Evolutionary conservation across 1,140 invertebrate genomes (phyloP), one percentile per base, ranked within the genome.

Genomic region (Drosophila bipectinata): DNA sequence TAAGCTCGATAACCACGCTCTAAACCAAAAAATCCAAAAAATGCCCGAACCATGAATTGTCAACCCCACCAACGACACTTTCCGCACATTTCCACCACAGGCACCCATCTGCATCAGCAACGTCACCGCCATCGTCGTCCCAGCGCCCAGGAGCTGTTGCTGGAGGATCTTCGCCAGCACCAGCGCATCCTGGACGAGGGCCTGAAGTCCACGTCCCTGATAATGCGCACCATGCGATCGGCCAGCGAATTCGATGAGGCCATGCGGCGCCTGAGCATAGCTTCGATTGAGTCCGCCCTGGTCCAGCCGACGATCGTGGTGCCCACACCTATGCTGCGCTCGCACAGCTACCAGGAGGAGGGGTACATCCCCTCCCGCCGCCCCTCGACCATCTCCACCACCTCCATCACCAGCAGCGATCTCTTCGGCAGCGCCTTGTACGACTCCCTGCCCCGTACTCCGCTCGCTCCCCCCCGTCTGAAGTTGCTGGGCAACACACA

Each of bases 241-340:
- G 87, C 90, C 21, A 92, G 59, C 44, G 81, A 90, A 74, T 92
- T 91, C 73, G 91, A 92, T 80, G 91, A 91, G 54, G 90, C 91
- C 52, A 91, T 91, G 91, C 81, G 87, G 14, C 80, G 90, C 21
- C 55, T 92, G 55, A 91, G 90, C 71, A 91, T 91, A 59, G 83
- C 87, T 41, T 91, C 90, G 45, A 72, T 90, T 58, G 90, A 91
- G 76, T 89, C 87, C 58, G 80, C 73, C 0, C 37, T 79, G 21
- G 67, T 80, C 4, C 85, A 83, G 48, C 76, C 90, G 28, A 51
- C 79, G 0, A 90, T 88, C 49, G 71, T 90, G 39, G 77, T 89
- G 53, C 90, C 90, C 14, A 84, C 77, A 24, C 85, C 90, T 8
- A 91, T 91, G 83, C 39, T 91, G 6, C 79, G 90, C 18, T 91